phyloP scores from a whole-genome alignment of 2,113 vertebrate species.

The Pungitius pungitius region DNA sequence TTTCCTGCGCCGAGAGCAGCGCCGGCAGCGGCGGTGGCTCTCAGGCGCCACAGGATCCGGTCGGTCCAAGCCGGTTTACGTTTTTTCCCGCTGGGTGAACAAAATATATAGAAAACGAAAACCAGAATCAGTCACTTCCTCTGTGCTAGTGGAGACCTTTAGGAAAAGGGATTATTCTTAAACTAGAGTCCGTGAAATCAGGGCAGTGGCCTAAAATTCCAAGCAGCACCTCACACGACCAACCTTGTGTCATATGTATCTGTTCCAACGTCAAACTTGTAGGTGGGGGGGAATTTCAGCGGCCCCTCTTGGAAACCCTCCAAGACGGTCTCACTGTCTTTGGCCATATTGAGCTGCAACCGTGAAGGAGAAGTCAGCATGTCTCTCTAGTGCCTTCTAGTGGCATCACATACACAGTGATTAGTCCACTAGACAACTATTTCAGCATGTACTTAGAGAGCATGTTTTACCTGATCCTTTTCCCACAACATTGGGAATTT shows the following conservation, averaged over 20 bases:
- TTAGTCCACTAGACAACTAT: not conserved
- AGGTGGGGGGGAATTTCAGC: slow-evolving; percentile 94
- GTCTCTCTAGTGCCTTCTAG: slow-evolving; percentile 49
- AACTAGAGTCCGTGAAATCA: slow-evolving; percentile 6
- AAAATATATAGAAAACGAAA: too few relatives aligned
- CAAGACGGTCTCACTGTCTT: slow-evolving; percentile 90
- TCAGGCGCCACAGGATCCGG: slow-evolving; percentile 92
- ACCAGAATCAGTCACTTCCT: not conserved
- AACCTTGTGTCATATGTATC: slow-evolving; percentile 97
- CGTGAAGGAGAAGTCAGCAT: not conserved
- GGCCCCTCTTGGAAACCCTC: slow-evolving; percentile 94
- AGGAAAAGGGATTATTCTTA: slow-evolving; percentile 19
- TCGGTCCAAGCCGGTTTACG: slow-evolving; percentile 98
- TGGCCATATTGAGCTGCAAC: slow-evolving; percentile 93
- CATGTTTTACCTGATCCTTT: slow-evolving; percentile 90
- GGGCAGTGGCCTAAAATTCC: slow-evolving; percentile 37
- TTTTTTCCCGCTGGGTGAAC: slow-evolving; percentile 88
- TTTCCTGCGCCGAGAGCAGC: slow-evolving; percentile 70
- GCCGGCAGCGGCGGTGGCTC: slow-evolving; percentile 77
- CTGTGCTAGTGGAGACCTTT: slow-evolving; percentile 39
- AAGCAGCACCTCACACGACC: slow-evolving; percentile 34
- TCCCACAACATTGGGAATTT: slow-evolving; percentile 90
- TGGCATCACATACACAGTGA: slow-evolving; percentile 39
- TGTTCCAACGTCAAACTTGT: slow-evolving; percentile 98
- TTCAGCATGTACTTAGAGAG: too few relatives aligned